phyloP scores from a whole-genome alignment of 2,113 vertebrate genomes.

The Ptilorrhoa leucosticta region DNA sequence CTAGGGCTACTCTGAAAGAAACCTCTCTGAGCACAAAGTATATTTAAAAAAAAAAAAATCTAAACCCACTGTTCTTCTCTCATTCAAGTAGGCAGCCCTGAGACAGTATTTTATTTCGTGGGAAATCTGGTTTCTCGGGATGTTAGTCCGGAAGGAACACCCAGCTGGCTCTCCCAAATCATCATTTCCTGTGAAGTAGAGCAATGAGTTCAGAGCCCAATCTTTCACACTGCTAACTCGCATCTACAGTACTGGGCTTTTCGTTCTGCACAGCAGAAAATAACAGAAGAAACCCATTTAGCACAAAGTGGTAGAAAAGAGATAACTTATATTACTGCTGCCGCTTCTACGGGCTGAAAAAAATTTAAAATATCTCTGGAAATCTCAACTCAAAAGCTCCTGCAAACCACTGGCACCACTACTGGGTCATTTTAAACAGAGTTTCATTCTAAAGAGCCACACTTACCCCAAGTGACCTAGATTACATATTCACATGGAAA shows the following conservation, averaged over 20 bases:
- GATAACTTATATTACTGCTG: background rate
- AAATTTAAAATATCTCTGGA: background rate
- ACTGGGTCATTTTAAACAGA: background rate
- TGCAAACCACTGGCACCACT: background rate
- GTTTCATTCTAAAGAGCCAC: background rate
- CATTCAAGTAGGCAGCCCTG: background rate
- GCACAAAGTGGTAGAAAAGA: background rate
- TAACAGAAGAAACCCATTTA: background rate
- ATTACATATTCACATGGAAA: background rate
- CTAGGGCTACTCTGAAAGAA: background rate
- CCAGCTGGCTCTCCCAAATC: background rate
- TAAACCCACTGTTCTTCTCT: background rate
- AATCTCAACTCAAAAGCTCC: background rate
- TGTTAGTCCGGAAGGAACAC: background rate
- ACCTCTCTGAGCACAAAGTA: background rate
- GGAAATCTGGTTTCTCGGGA: background rate
- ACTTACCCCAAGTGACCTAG: background rate
- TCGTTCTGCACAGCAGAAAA: background rate
- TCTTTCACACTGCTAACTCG: background rate
- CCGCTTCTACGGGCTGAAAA: background rate
- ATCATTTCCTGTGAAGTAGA: background rate
- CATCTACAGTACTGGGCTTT: background rate
- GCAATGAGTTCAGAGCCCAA: background rate
- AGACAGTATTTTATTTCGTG: background rate
- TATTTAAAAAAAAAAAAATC: background rate